Evolutionary conservation across 2,888 invertebrate species (phyloP).

Genomic region (Sphaeridia pumilis): DNA sequence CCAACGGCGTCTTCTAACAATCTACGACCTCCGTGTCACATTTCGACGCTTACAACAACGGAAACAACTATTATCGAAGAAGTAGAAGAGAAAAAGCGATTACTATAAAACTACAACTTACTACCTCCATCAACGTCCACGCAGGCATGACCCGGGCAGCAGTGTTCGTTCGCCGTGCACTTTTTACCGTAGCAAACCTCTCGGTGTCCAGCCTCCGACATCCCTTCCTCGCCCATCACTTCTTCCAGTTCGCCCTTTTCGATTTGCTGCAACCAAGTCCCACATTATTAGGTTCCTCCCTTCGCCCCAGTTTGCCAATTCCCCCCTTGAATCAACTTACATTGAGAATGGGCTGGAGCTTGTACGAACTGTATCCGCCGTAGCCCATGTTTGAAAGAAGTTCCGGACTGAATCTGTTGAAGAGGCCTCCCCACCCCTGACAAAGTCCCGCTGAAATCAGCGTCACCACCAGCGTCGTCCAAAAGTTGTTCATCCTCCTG

Average conservation of each 20-base stretch:
- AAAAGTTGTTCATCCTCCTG: slow-evolving; percentile 28
- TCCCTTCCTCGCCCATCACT: slow-evolving; percentile 38
- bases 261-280: slow-evolving; percentile 28
- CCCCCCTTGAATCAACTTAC: slow-evolving; percentile 28
- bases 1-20: background rate
- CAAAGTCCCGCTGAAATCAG: slow-evolving; percentile 25
- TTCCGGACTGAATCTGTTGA: slow-evolving; percentile 77
- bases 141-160: slow-evolving; percentile 71
- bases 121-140: slow-evolving; percentile 51
- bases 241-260: slow-evolving; percentile 37
- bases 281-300: background rate
- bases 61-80: no score
- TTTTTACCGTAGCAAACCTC: slow-evolving; percentile 61
- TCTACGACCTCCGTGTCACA: no score
- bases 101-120: slow-evolving; percentile 39
- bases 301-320: background rate
- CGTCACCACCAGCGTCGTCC: slow-evolving; percentile 24
- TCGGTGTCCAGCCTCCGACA: slow-evolving; percentile 43
- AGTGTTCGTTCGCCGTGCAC: slow-evolving; percentile 67
- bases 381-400: slow-evolving; percentile 69
- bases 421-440: slow-evolving; percentile 47
- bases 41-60: no score
- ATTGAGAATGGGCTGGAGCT: slow-evolving; percentile 34
- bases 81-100: background rate
- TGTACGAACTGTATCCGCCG: slow-evolving; percentile 52